Percentiles rank a stretch among this genome's conserved stretches.
Evolutionary conservation across 2,888 invertebrate species (phyloP).

Genomic region (Acrobasis suavella): DNA sequence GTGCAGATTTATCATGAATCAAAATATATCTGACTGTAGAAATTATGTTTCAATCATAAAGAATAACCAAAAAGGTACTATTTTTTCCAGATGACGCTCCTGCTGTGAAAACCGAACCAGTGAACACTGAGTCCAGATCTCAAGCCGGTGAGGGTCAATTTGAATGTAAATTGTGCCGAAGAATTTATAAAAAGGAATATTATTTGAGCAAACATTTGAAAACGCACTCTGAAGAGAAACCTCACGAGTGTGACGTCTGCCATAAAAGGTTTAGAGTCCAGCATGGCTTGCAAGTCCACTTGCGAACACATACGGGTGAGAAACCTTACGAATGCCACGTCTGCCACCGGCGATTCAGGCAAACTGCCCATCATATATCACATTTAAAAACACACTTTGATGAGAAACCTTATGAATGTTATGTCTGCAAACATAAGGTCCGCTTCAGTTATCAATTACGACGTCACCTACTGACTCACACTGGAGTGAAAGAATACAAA

Average conservation of each 20-base stretch:
- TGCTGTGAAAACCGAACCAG: too few relatives aligned
- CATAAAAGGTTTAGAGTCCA: neutral
- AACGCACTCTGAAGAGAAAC: neutral
- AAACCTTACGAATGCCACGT: neutral
- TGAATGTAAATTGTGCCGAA: neutral
- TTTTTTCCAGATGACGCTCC: too few relatives aligned
- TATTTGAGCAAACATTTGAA: neutral
- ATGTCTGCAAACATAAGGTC: too few relatives aligned
- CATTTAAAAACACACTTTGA: neutral
- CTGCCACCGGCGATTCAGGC: neutral
- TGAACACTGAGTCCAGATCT: neutral
- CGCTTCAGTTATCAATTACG: too few relatives aligned
- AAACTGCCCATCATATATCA: neutral
- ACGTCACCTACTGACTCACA: neutral
- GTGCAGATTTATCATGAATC: too few relatives aligned
- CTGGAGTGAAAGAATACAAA: neutral
- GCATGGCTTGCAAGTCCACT: neutral
- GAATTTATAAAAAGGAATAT: neutral
- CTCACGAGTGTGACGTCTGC: neutral
- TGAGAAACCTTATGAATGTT: slow-evolving; percentile 1
- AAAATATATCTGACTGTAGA: too few relatives aligned
- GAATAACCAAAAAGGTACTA: too few relatives aligned
- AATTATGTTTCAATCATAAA: too few relatives aligned
- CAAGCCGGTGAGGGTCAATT: neutral
- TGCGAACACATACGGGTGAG: neutral